phyloP scores from a whole-genome alignment of 37 sponge, comb jelly and placozoan species.

The Beroe forskalii region DNA sequence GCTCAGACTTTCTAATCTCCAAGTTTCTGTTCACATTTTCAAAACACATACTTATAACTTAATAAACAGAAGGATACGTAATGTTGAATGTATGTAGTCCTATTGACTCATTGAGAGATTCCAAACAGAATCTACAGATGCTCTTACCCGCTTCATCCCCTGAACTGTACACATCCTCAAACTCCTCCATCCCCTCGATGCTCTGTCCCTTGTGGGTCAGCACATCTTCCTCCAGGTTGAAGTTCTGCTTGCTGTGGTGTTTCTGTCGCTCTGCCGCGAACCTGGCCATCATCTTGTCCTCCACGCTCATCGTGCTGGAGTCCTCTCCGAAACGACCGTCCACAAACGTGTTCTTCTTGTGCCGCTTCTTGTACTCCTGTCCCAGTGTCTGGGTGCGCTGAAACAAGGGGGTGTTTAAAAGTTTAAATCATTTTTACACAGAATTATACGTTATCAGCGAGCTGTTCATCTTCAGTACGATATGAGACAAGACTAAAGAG shows the following conservation, averaged over 20 bases:
- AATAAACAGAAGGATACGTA: too few species aligned
- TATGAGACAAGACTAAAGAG: too few species aligned
- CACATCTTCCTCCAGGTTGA: slow-evolving; percentile 70
- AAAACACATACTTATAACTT: too few species aligned
- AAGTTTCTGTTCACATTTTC: too few species aligned
- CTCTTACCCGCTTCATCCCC: slow-evolving; percentile 64
- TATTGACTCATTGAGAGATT: too few species aligned
- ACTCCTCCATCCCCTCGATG: slow-evolving; percentile 79
- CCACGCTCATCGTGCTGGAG: slow-evolving; percentile 69
- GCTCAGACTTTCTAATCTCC: too few species aligned
- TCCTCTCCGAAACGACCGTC: slow-evolving; percentile 86
- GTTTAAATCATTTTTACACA: too few species aligned
- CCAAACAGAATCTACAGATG: too few species aligned
- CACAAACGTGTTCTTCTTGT: slow-evolving; percentile 78
- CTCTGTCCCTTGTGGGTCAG: slow-evolving; percentile 89
- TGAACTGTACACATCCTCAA: slow-evolving; percentile 73
- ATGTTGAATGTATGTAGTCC: too few species aligned
- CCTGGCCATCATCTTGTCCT: slow-evolving; percentile 81
- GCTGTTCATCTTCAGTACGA: too few species aligned
- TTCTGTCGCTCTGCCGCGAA: slow-evolving; percentile 79
- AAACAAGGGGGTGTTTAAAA: too few species aligned
- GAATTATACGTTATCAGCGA: too few species aligned
- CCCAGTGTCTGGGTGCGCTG: slow-evolving; percentile 86
- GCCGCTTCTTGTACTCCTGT: slow-evolving; percentile 76
- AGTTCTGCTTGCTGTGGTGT: slow-evolving; percentile 69